Percentiles rank a stretch among this genome's conserved stretches.
These are phyloP conservation scores for Euphydryas editha DNA, from an alignment of 2,888 invertebrate species.

Conservation along the genomic window DNA sequence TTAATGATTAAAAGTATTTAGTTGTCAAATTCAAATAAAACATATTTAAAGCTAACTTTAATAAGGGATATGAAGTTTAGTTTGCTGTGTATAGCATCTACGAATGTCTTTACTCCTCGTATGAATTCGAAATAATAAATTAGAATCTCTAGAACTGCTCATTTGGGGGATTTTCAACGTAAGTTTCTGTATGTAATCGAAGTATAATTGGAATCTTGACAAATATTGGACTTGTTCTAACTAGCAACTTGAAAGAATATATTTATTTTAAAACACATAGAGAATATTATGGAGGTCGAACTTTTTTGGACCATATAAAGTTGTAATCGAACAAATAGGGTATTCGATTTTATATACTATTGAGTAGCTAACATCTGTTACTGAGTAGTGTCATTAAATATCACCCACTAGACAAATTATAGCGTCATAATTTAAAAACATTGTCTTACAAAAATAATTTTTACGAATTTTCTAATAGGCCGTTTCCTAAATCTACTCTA, in stretches of 20 bases:
- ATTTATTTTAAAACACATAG: no score
- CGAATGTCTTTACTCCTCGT: background rate
- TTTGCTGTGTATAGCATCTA: slow-evolving; percentile 17
- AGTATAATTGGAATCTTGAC: slow-evolving; percentile 10
- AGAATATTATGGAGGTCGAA: no score
- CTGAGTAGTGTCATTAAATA: no score
- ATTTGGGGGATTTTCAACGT: slow-evolving; percentile 23
- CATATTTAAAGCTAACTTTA: background rate
- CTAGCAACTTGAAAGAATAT: background rate
- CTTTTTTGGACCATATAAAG: no score
- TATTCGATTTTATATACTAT: no score
- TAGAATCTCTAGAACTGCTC: slow-evolving; percentile 29
- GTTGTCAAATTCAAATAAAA: background rate
- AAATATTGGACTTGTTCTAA: background rate
- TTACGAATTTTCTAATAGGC: no score
- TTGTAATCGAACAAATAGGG: no score
- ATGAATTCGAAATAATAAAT: slow-evolving; percentile 26
- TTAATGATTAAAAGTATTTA: background rate
- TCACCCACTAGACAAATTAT: no score
- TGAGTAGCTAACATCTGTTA: no score
- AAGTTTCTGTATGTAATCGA: slow-evolving; percentile 19
- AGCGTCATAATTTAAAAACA: no score
- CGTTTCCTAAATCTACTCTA: no score
- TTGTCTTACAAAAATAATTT: no score
- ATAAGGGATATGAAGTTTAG: slow-evolving; percentile 13